Percentiles rank a stretch among this genome's conserved stretches.
Evolutionary conservation across 2,113 vertebrate species (phyloP).

Genomic region (Mesocricetus auratus): DNA sequence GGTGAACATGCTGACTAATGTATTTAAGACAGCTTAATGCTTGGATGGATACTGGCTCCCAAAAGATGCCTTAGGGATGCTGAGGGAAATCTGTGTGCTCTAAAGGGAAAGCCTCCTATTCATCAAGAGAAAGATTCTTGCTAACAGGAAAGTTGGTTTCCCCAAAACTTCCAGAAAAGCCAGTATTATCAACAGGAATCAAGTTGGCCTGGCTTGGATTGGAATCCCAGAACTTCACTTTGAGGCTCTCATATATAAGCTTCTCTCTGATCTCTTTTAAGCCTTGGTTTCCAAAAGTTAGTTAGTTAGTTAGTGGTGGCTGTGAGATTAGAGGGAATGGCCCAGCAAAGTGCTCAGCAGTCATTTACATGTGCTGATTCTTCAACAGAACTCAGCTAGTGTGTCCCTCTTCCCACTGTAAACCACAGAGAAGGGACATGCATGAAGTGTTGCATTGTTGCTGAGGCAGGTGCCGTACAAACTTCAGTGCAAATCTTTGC

Average conservation of each 20-base stretch:
- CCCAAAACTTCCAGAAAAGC: background rate
- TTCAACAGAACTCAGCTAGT: background rate
- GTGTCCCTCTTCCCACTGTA: background rate
- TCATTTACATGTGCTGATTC: background rate
- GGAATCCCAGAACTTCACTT: background rate
- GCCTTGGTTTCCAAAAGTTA: background rate
- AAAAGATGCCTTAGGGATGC: conserved; percentile 5
- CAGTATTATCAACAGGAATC: background rate
- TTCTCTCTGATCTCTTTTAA: background rate
- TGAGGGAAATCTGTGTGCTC: conserved; percentile 11
- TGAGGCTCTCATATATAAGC: background rate
- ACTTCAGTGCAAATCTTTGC: background rate
- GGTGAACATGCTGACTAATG: background rate
- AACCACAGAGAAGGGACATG: background rate
- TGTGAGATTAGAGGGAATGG: background rate
- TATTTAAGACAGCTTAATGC: background rate
- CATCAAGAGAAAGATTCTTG: background rate
- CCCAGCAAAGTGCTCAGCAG: background rate
- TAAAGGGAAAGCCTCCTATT: background rate
- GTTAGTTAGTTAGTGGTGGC: background rate
- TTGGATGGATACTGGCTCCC: background rate
- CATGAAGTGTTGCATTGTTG: background rate
- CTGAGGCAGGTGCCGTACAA: background rate
- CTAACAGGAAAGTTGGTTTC: background rate
- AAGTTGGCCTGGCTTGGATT: background rate